phyloP scores from a whole-genome alignment of 2,888 invertebrate species.

The Dione juno region DNA sequence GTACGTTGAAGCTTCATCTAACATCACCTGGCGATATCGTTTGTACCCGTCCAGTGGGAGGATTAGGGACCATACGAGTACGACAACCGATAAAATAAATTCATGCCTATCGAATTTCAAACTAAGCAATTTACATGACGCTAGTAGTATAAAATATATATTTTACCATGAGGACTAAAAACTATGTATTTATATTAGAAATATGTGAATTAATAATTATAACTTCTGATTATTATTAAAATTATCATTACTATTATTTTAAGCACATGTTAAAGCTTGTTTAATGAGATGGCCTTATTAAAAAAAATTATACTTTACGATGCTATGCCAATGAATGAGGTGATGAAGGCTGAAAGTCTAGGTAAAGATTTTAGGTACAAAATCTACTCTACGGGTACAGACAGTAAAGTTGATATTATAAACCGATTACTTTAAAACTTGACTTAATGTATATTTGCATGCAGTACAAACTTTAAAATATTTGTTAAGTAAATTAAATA shows the following conservation, averaged over 20 bases:
- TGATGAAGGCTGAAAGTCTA: neutral
- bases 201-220: no score
- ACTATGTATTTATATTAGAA: no score
- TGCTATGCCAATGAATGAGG: neutral
- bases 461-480: no score
- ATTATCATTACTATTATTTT: no score
- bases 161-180: neutral
- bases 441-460: no score
- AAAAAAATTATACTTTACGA: no score
- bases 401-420: no score
- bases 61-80: constrained; percentile 61
- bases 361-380: neutral
- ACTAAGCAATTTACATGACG: constrained; percentile 23
- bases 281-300: no score
- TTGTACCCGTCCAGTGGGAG: constrained; percentile 67
- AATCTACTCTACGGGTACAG: neutral
- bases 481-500: no score
- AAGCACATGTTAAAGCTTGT: no score
- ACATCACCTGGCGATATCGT: constrained; percentile 75
- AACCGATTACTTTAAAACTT: no score
- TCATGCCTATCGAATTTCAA: constrained; percentile 54
- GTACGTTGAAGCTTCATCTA: constrained; percentile 69
- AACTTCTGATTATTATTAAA: no score
- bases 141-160: neutral
- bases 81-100: constrained; percentile 60